Evolutionary conservation across 2,888 invertebrate species (phyloP).

Genomic region (Schizaphis graminum): DNA sequence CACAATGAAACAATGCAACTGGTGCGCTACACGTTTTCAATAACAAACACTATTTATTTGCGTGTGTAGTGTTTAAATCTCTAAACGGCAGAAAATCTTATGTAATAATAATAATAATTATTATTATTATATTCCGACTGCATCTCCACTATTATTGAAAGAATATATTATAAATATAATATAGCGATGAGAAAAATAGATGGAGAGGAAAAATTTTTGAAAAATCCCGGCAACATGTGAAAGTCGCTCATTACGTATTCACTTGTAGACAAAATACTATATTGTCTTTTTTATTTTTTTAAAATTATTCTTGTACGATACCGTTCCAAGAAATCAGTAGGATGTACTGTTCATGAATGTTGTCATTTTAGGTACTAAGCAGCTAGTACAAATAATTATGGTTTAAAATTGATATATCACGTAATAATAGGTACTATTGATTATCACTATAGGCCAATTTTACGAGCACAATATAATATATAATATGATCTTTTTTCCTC

Average conservation of each 20-base stretch:
- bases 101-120: no score
- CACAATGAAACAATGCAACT: slow-evolving; percentile 31
- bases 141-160: background rate
- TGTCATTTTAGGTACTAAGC: background rate
- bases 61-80: background rate
- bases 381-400: background rate
- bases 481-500: background rate
- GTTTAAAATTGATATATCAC: background rate
- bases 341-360: background rate
- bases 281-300: no score
- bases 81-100: background rate
- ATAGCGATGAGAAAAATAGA: background rate
- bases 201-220: background rate
- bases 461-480: background rate
- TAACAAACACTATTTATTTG: background rate
- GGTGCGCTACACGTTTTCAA: slow-evolving; percentile 21
- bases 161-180: background rate
- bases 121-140: background rate
- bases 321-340: background rate
- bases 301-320: background rate
- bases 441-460: no score
- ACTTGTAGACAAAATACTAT: background rate
- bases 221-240: background rate
- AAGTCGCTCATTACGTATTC: background rate
- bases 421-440: background rate